These are phyloP conservation scores for Ranitomeya variabilis DNA, from an alignment of 2,113 vertebrate genomes.

Conservation along the genomic window DNA sequence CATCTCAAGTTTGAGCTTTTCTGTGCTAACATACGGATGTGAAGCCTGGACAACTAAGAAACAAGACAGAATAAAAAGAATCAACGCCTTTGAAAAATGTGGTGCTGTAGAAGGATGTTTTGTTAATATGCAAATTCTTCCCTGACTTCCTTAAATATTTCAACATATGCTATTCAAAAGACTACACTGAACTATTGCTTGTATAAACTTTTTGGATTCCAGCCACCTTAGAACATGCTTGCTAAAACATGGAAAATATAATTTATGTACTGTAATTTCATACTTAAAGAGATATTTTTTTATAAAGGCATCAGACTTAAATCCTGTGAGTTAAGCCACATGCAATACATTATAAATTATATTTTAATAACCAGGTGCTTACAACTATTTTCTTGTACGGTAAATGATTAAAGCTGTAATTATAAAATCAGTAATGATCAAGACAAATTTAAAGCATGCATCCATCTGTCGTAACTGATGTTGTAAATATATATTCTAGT, in stretches of 20 bases:
- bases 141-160: conserved; percentile 33
- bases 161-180: not conserved
- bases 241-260: conserved; percentile 26
- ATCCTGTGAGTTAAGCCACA: not conserved
- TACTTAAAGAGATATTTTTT: not conserved
- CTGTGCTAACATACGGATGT: too few species aligned
- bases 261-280: not conserved
- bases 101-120: too few species aligned
- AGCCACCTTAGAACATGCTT: conserved; percentile 15
- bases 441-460: too few species aligned
- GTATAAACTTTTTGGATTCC: not conserved
- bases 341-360: not conserved
- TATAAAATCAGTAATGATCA: too few species aligned
- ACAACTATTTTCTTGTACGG: too few species aligned
- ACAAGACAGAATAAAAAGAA: too few species aligned
- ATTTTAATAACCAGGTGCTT: not conserved
- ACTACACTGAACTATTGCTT: conserved; percentile 27
- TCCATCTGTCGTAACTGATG: too few species aligned
- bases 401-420: too few species aligned
- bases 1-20: too few species aligned
- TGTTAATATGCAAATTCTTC: not conserved
- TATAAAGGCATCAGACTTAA: not conserved
- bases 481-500: too few species aligned
- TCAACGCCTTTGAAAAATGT: too few species aligned
- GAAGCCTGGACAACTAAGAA: too few species aligned